Conservation (phyloP, 2,113 vertebrate genomes). For the Hemiscyllium ocellatum region DNA sequence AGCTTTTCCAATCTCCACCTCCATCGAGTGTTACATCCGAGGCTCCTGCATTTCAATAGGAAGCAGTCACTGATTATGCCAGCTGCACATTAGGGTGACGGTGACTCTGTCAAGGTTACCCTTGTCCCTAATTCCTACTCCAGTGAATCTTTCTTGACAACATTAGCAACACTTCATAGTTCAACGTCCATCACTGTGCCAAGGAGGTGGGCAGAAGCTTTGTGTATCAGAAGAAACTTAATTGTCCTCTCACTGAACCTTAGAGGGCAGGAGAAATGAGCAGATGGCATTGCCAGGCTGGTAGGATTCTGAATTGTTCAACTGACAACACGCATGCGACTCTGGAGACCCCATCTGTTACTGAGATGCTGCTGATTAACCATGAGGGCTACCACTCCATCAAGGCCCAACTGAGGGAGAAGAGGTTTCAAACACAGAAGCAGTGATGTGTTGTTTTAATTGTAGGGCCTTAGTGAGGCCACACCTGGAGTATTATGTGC, state of each 20-base stretch:
- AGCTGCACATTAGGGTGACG: too few relatives aligned
- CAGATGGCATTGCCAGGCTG: background rate
- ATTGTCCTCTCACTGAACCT: background rate
- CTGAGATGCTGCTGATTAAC: background rate
- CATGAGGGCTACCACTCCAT: background rate
- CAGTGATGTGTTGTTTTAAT: too few relatives aligned
- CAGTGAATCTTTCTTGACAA: background rate
- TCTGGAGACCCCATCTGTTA: background rate
- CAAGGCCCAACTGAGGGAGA: background rate
- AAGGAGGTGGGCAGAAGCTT: background rate
- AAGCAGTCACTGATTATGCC: too few relatives aligned
- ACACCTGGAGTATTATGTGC: too few relatives aligned
- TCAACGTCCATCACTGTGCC: background rate
- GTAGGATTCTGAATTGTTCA: background rate
- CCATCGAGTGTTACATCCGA: too few relatives aligned
- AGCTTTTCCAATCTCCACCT: too few relatives aligned
- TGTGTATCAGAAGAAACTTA: background rate
- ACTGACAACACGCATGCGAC: background rate
- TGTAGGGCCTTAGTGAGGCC: too few relatives aligned
- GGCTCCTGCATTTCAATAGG: too few relatives aligned
- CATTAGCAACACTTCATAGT: background rate
- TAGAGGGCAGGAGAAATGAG: background rate
- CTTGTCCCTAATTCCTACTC: too few relatives aligned
- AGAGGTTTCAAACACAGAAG: too few relatives aligned
- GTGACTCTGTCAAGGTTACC: too few relatives aligned